Evolutionary conservation across 1,140 invertebrate genomes (phyloP), one percentile per base, ranked within the genome.

Genomic region (Diorhabda elongata): DNA sequence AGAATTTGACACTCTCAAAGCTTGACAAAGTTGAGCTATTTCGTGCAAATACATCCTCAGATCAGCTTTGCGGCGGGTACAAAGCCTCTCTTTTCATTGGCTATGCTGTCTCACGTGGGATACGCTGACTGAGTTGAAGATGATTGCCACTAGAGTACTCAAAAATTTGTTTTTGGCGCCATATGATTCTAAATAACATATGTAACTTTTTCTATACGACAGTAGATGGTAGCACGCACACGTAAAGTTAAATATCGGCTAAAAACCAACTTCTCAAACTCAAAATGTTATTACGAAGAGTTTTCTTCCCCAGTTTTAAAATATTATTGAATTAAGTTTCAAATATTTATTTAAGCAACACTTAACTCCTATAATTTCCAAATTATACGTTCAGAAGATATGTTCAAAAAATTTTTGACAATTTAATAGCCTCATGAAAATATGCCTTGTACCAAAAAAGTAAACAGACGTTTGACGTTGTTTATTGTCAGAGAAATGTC

Each of bases 21-120:
- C 66, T 73, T 66, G 73, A 73, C 72, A 80, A 83, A 81, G 78
- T 79, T 68, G 76, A 77, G 80, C 80, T 81, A 81, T 82, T 82
- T 82, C 81, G 80, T 85, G 83, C 83, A 83, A 79, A 79, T 77
- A 81, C 74, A 81, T 76, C 79, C 76, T 79, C 80, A 79, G 41
- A 82, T 79, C 81, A 84, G 84, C 84, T 87, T 85, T 83, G 85
- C 84, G 85, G 85, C 84, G 83, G 84, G 83, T 77, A 86, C 82
- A 85, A 85, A 85, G 83, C 79, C 75, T 80, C 82, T 81, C 78
- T 81, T 82, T 82, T 84, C 82, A 86, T 87, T 87, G 85, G 84
- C 81, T 73, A 61, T 70, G 56, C 44, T 60, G 47, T 60, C 71
- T 84, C 84, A 85, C 83, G 83, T 84, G 83, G 82, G 66, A 76